Percentiles rank a stretch among this genome's conserved stretches.
These are phyloP conservation scores for Centruroides vittatus DNA, from an alignment of 1,140 invertebrate genomes.

Conservation along the genomic window DNA sequence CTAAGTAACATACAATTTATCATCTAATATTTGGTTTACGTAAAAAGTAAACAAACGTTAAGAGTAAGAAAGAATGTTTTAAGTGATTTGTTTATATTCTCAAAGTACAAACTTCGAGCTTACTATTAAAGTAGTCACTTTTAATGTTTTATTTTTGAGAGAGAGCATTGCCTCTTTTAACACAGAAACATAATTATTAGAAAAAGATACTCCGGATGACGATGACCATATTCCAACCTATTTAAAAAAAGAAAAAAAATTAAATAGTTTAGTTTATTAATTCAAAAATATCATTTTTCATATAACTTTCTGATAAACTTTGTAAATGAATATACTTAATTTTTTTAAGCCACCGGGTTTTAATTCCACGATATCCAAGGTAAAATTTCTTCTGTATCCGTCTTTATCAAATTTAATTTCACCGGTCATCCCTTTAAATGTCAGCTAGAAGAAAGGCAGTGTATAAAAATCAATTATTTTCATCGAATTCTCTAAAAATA, in stretches of 20 bases:
- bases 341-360: slow-evolving; percentile 37
- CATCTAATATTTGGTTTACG: too few species aligned
- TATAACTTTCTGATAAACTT: too few species aligned
- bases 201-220: slow-evolving; percentile 76
- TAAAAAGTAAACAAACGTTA: too few species aligned
- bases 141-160: slow-evolving; percentile 79
- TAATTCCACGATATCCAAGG: slow-evolving; percentile 75
- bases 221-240: slow-evolving; percentile 83
- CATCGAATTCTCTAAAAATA: too few species aligned
- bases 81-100: too few species aligned
- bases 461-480: too few species aligned
- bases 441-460: slow-evolving; percentile 43
- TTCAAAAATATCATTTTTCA: too few species aligned
- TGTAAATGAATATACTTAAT: slow-evolving; percentile 28
- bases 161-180: slow-evolving; percentile 71
- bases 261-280: too few species aligned
- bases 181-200: slow-evolving; percentile 63
- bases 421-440: slow-evolving; percentile 78
- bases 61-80: too few species aligned
- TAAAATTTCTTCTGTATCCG: slow-evolving; percentile 77
- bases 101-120: slow-evolving; percentile 1
- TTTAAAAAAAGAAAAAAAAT: background rate
- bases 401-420: slow-evolving; percentile 85
- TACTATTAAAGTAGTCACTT: slow-evolving; percentile 82
- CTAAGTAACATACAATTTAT: too few species aligned